These are phyloP conservation scores for Drosophila kambysellisi DNA, from an alignment of 2,888 invertebrate genomes.

Conservation along the genomic window DNA sequence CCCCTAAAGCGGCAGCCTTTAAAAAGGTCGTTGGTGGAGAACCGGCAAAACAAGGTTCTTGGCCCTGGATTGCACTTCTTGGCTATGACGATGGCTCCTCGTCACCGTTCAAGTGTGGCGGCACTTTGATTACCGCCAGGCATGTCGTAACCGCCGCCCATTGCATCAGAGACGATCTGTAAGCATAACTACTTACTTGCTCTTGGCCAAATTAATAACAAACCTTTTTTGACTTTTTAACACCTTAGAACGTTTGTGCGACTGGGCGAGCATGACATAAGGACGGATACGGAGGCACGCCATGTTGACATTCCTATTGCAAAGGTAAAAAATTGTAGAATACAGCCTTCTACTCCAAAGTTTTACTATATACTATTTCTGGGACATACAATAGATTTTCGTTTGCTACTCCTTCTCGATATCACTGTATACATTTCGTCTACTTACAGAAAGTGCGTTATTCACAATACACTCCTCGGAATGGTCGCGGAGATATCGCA, in stretches of 20 bases:
- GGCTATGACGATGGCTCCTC: slow-evolving; percentile 87
- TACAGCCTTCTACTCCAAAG: too few relatives aligned
- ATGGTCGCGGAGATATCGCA: slow-evolving; percentile 92
- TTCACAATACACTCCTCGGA: slow-evolving; percentile 73
- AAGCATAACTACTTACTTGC: slow-evolving; percentile 39
- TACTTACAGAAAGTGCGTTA: slow-evolving; percentile 67
- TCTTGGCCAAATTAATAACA: neutral
- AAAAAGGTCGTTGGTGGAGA: slow-evolving; percentile 90
- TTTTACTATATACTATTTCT: neutral
- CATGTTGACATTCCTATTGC: slow-evolving; percentile 87
- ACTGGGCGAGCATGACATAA: slow-evolving; percentile 92
- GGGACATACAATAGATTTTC: neutral
- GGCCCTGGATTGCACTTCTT: slow-evolving; percentile 92
- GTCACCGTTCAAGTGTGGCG: slow-evolving; percentile 85
- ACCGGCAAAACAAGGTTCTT: slow-evolving; percentile 89
- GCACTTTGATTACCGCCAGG: slow-evolving; percentile 84
- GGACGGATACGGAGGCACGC: slow-evolving; percentile 87
- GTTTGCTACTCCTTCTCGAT: neutral
- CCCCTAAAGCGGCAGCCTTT: slow-evolving; percentile 86
- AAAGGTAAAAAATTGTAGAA: slow-evolving; percentile 62
- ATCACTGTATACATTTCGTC: neutral
- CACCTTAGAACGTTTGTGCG: slow-evolving; percentile 86
- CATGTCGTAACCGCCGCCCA: slow-evolving; percentile 89
- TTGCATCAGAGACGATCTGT: slow-evolving; percentile 81
- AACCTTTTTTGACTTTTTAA: neutral